phyloP scores from a whole-genome alignment of 2,888 invertebrate species.

The Sepiola atlantica region DNA sequence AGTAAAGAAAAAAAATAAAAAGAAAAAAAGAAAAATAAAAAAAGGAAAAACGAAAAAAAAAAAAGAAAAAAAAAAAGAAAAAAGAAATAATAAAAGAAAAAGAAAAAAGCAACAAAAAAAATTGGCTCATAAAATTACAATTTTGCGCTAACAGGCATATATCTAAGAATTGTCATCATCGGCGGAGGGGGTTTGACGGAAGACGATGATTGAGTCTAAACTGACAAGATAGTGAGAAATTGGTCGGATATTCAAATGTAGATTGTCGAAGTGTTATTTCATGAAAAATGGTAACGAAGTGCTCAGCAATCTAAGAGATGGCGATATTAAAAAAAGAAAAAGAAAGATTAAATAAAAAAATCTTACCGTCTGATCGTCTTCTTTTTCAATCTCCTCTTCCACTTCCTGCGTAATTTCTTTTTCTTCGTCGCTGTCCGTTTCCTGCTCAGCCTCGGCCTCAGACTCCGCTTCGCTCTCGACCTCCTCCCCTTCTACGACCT shows the following conservation, averaged over 20 bases:
- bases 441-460: constrained; percentile 66
- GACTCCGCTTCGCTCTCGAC: constrained; percentile 82
- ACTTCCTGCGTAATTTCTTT: neutral
- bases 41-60: too few relatives aligned
- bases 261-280: neutral
- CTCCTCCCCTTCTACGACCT: constrained; percentile 91
- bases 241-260: neutral
- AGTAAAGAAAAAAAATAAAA: too few relatives aligned
- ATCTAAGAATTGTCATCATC: neutral
- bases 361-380: constrained; percentile 52
- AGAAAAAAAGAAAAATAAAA: too few relatives aligned
- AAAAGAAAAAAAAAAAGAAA: too few relatives aligned
- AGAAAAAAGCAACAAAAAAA: too few relatives aligned
- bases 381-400: constrained; percentile 58
- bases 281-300: neutral
- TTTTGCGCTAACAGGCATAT: neutral
- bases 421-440: constrained; percentile 44
- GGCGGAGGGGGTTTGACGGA: neutral
- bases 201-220: neutral
- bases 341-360: constrained; percentile 50
- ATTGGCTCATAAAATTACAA: neutral
- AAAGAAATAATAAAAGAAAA: too few relatives aligned
- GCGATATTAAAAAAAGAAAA: neutral
- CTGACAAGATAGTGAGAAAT: neutral
- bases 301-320: neutral